A percentile compares a stretch with the other conserved stretches of the same genome.
phyloP scores from a whole-genome alignment of 2,797 vertebrate genomes.

The Enteromius mattozi region DNA sequence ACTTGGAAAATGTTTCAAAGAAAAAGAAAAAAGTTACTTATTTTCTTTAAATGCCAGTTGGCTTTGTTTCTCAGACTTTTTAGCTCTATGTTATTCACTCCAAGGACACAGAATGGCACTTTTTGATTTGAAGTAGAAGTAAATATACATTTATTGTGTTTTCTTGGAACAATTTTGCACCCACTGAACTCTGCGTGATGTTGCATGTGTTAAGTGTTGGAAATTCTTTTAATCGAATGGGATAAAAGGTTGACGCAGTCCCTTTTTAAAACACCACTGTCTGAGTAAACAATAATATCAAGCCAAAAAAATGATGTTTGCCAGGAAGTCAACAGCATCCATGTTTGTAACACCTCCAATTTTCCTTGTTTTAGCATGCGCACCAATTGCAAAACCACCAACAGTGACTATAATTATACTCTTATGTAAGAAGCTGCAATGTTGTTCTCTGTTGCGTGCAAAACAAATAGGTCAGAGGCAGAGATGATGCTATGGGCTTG shows the following conservation, averaged over 20 bases:
- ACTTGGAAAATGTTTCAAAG: slow-evolving; percentile 8
- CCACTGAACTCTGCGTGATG: neutral
- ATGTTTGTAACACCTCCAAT: slow-evolving; percentile 34
- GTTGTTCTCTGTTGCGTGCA: slow-evolving; percentile 31
- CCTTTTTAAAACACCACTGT: neutral
- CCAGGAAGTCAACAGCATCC: slow-evolving; percentile 32
- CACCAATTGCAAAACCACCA: slow-evolving; percentile 42
- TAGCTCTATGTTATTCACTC: neutral
- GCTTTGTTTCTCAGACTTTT: slow-evolving; percentile 15
- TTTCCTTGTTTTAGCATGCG: slow-evolving; percentile 44
- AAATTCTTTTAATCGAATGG: slow-evolving; percentile 13
- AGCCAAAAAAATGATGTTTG: slow-evolving; percentile 33
- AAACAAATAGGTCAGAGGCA: slow-evolving; percentile 47
- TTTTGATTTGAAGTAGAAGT: neutral
- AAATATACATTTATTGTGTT: neutral
- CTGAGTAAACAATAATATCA: slow-evolving; percentile 22
- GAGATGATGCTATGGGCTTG: slow-evolving; percentile 20
- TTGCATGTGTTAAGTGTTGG: neutral
- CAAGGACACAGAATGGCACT: neutral
- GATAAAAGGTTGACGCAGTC: slow-evolving; percentile 6
- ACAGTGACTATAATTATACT: slow-evolving; percentile 50
- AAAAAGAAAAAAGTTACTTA: neutral
- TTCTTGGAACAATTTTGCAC: slow-evolving; percentile 6
- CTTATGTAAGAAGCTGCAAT: slow-evolving; percentile 57
- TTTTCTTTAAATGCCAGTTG: neutral